Conservation (phyloP, 2,797 vertebrate genomes). For the Schizothorax lantsangensis region DNA sequence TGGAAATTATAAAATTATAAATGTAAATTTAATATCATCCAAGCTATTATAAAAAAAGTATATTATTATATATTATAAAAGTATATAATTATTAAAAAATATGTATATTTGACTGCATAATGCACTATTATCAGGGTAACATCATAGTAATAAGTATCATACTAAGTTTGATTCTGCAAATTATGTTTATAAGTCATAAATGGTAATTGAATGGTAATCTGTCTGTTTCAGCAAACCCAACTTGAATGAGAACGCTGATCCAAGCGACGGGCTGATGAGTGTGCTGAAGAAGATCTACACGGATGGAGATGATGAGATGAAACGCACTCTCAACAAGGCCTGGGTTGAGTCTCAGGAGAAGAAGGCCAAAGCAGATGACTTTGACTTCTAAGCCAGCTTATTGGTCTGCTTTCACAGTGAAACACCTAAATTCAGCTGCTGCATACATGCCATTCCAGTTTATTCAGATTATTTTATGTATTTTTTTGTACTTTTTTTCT, state of each 20-base stretch:
- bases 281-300: conserved; percentile 96
- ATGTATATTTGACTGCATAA: neutral
- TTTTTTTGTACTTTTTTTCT: neutral
- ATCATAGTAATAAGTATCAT: neutral
- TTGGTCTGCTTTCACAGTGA: neutral
- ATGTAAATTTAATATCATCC: neutral
- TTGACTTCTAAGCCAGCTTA: conserved; percentile 81
- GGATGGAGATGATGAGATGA: conserved; percentile 98
- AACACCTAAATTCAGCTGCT: neutral
- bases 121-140: neutral
- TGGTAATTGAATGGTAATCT: neutral
- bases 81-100: too few relatives aligned
- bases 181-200: neutral
- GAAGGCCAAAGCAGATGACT: conserved; percentile 87
- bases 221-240: conserved; percentile 72
- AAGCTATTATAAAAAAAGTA: neutral
- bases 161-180: neutral
- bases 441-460: conserved; percentile 15
- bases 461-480: neutral
- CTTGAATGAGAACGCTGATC: conserved; percentile 83
- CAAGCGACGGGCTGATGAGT: conserved; percentile 93
- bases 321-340: conserved; percentile 96
- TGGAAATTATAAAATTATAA: neutral
- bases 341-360: conserved; percentile 98
- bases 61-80: neutral